Percentiles rank a stretch among this genome's conserved stretches.
Evolutionary conservation across 2,888 invertebrate species (phyloP).

Genomic region (Masnerella sp.): DNA sequence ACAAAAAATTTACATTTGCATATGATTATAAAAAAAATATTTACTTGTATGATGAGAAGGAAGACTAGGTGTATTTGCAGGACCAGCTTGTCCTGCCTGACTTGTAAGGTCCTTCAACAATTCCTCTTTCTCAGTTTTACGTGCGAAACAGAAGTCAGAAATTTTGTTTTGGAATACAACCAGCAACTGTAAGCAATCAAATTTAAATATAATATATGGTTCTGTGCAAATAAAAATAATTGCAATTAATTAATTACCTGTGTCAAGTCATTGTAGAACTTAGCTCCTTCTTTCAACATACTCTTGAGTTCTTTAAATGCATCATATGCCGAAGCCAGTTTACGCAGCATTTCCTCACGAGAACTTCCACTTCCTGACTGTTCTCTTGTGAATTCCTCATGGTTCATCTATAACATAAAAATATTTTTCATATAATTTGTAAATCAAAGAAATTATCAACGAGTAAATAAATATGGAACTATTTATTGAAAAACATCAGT

Average conservation of each 20-base stretch:
- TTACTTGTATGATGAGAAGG: conserved; percentile 80
- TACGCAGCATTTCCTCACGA: conserved; percentile 89
- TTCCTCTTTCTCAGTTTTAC: conserved; percentile 99
- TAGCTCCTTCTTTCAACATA: conserved; percentile 96
- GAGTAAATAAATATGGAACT: background rate
- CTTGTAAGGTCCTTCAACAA: conserved; percentile 95
- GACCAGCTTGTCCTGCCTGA: conserved; percentile 83
- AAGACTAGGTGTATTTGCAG: conserved; percentile 79
- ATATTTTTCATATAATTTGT: background rate
- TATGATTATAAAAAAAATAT: too few relatives aligned
- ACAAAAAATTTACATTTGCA: too few relatives aligned
- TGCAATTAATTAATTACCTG: conserved; percentile 78
- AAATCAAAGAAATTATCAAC: background rate
- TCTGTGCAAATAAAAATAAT: background rate
- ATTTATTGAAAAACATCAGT: background rate
- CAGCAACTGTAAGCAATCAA: conserved; percentile 82
- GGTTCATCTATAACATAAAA: conserved; percentile 70
- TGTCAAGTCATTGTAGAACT: conserved; percentile 96
- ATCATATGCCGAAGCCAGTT: conserved; percentile 94
- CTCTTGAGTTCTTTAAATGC: conserved; percentile 93
- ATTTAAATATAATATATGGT: background rate
- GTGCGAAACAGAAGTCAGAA: conserved; percentile 98
- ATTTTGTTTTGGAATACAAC: conserved; percentile 98
- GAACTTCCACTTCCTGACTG: conserved; percentile 78
- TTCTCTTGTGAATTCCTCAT: conserved; percentile 80